These are phyloP conservation scores for Notechis scutatus DNA, from an alignment of 2,113 vertebrate genomes.

Conservation along the genomic window DNA sequence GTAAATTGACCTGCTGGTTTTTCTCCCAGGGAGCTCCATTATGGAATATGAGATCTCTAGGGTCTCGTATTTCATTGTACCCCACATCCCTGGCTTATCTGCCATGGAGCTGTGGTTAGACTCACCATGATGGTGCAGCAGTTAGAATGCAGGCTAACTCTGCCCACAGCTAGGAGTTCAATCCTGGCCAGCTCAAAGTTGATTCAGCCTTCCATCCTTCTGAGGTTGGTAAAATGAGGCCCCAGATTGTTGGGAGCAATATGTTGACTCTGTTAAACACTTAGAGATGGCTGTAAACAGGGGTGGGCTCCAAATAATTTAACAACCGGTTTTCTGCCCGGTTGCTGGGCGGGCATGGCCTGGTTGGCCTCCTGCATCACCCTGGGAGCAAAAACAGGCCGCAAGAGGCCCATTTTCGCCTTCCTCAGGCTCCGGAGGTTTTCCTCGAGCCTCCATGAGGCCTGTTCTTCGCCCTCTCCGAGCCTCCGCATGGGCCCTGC, in stretches of 20 bases:
- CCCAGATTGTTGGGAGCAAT: background rate
- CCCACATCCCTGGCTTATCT: background rate
- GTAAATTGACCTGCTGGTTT: background rate
- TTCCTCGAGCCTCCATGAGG: no score
- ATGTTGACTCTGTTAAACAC: background rate
- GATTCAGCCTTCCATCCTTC: background rate
- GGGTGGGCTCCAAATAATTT: no score
- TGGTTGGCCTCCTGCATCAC: no score
- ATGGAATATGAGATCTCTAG: background rate
- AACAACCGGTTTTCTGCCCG: no score
- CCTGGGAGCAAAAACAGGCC: no score
- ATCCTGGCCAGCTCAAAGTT: background rate
- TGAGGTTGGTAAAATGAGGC: background rate
- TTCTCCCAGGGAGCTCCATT: background rate
- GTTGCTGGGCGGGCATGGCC: no score
- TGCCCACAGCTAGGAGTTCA: background rate
- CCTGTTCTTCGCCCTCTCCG: no score
- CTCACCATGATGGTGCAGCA: background rate
- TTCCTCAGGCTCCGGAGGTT: no score
- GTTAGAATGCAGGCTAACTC: background rate
- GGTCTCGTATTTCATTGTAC: background rate
- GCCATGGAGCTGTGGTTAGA: background rate
- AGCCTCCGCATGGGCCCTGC: no score
- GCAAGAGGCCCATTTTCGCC: no score
- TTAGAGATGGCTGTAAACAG: background rate